Evolutionary conservation across 2,113 vertebrate species (phyloP).

Genomic region (Neomonachus schauinslandi): DNA sequence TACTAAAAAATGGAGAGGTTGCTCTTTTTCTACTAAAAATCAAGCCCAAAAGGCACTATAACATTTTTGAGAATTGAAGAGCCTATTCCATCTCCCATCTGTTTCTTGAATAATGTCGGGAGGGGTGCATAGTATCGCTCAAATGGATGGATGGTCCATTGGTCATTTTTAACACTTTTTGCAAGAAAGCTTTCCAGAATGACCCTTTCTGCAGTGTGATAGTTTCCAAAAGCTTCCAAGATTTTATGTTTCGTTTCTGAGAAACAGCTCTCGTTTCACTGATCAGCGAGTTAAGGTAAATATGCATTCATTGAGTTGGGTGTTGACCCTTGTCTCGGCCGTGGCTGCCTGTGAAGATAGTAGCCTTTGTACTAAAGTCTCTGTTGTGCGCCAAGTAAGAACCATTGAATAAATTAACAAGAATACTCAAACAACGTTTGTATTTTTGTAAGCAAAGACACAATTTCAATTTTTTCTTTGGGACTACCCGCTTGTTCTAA

Average conservation of each 20-base stretch:
- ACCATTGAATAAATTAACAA: not conserved
- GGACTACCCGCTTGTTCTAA: not conserved
- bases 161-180: slow-evolving; percentile 70
- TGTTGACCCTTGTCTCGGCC: not conserved
- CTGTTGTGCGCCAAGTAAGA: not conserved
- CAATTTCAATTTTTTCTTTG: not conserved
- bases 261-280: slow-evolving; percentile 29
- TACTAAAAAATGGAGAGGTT: not conserved
- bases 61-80: not conserved
- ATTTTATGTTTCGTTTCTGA: not conserved
- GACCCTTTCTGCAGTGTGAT: slow-evolving; percentile 64
- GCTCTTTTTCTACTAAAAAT: not conserved
- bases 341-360: not conserved
- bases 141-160: slow-evolving; percentile 60
- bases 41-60: not conserved
- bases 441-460: not conserved
- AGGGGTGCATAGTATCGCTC: slow-evolving; percentile 16
- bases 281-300: not conserved
- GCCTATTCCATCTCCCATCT: not conserved
- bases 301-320: not conserved
- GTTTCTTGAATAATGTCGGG: slow-evolving; percentile 59
- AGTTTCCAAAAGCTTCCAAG: slow-evolving; percentile 67
- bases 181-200: slow-evolving; percentile 60
- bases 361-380: not conserved
- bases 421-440: not conserved